phyloP scores from a whole-genome alignment of 2,113 vertebrate species.

The Apeltes quadracus region DNA sequence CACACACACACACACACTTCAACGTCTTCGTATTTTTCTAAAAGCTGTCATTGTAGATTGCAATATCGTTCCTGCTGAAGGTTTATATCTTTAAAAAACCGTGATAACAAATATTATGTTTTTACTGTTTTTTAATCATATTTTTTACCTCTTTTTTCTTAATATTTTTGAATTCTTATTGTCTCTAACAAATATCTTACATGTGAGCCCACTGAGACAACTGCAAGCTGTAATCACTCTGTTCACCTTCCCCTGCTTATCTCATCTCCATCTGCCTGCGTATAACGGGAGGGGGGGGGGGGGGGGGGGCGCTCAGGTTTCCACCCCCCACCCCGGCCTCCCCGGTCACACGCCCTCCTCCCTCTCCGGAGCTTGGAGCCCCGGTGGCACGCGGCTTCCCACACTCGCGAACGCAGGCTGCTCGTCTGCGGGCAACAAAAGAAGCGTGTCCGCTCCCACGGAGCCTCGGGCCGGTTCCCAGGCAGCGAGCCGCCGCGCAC shows the following conservation, averaged over 20 bases:
- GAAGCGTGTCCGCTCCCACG: slow-evolving; percentile 74
- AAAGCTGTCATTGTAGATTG: too few relatives aligned
- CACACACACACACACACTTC: not conserved
- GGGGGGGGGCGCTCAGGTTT: slow-evolving; percentile 51
- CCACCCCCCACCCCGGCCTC: slow-evolving; percentile 50
- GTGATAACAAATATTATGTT: not conserved
- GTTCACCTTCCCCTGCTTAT: slow-evolving; percentile 35
- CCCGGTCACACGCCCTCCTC: slow-evolving; percentile 70
- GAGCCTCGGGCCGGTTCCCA: slow-evolving; percentile 66
- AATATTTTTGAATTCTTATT: not conserved
- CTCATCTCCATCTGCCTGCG: slow-evolving; percentile 61
- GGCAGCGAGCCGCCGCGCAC: slow-evolving; percentile 52
- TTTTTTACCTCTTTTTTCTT: not conserved
- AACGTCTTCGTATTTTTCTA: not conserved
- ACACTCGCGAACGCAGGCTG: slow-evolving; percentile 73
- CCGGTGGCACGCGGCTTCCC: slow-evolving; percentile 78
- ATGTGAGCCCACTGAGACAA: not conserved
- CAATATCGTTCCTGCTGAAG: not conserved
- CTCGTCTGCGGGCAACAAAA: slow-evolving; percentile 68
- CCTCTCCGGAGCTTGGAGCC: slow-evolving; percentile 71
- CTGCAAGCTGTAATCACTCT: slow-evolving; percentile 4
- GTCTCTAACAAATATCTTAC: not conserved
- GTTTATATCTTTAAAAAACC: not conserved
- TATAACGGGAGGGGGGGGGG: not conserved
- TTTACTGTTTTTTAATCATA: not conserved